A percentile compares a stretch with the other conserved stretches of the same genome.
Evolutionary conservation across 2,113 vertebrate genomes (phyloP).

Genomic region (Eleginops maclovinus): DNA sequence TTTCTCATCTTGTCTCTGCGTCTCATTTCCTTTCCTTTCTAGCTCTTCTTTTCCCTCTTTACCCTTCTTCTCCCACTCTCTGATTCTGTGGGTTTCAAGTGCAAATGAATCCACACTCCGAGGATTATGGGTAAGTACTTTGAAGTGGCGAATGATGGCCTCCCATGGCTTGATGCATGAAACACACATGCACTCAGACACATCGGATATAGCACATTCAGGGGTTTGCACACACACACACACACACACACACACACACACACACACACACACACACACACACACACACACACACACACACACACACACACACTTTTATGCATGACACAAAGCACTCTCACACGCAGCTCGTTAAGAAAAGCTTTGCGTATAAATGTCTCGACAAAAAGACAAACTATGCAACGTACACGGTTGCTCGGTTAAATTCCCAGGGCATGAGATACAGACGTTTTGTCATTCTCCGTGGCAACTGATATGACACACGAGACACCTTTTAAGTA

Average conservation of each 20-base stretch:
- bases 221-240: neutral
- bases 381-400: neutral
- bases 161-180: conserved; percentile 44
- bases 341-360: conserved; percentile 18
- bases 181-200: conserved; percentile 18
- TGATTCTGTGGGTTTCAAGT: conserved; percentile 65
- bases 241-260: no score
- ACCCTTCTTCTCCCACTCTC: conserved; percentile 3
- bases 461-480: no score
- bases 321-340: neutral
- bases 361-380: neutral
- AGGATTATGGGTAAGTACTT: conserved; percentile 72
- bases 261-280: no score
- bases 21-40: conserved; percentile 1
- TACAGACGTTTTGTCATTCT: no score
- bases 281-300: neutral
- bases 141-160: conserved; percentile 72
- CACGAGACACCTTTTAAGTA: no score
- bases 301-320: neutral
- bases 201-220: neutral
- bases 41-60: neutral
- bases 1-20: conserved; percentile 38
- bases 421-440: neutral
- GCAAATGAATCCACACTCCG: conserved; percentile 73
- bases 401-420: neutral